Percentiles rank a stretch among this genome's conserved stretches.
phyloP scores from a whole-genome alignment of 2,797 vertebrate species.

The Artibeus jamaicensis region DNA sequence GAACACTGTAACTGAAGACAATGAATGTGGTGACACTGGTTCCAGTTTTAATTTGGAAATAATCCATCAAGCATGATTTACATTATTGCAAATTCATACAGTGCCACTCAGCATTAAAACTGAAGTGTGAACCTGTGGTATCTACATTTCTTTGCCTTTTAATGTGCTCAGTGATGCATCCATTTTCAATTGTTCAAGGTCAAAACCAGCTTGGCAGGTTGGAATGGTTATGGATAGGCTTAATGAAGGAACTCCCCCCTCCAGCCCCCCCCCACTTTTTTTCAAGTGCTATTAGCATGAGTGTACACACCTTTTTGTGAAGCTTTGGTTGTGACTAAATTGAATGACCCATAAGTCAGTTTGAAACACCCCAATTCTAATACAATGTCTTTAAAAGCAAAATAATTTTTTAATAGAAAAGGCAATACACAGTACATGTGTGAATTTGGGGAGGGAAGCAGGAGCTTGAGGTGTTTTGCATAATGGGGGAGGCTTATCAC shows the following conservation, averaged over 20 bases:
- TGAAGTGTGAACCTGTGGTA: constrained; percentile 51
- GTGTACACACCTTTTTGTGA: background rate
- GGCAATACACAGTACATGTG: background rate
- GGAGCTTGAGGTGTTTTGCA: background rate
- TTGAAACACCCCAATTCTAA: background rate
- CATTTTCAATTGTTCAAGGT: background rate
- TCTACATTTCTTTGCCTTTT: constrained; percentile 49
- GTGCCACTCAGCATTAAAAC: constrained; percentile 55
- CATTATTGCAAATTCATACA: constrained; percentile 34
- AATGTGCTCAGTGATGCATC: constrained; percentile 37
- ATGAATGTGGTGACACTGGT: background rate
- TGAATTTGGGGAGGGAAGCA: background rate
- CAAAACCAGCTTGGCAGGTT: background rate
- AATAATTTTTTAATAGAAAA: background rate
- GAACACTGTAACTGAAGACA: constrained; percentile 36
- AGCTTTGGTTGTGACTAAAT: background rate
- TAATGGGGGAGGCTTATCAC: rapidly evolving
- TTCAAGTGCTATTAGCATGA: background rate
- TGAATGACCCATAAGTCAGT: background rate
- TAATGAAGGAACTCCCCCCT: background rate
- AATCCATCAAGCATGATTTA: constrained; percentile 74
- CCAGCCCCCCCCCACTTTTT: background rate
- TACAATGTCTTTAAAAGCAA: background rate
- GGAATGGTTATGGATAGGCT: background rate
- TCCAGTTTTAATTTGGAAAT: constrained; percentile 73